Base-by-base conservation (phyloP, 2,888 invertebrate species). In the Caenorhabditis doughertyi region DNA sequence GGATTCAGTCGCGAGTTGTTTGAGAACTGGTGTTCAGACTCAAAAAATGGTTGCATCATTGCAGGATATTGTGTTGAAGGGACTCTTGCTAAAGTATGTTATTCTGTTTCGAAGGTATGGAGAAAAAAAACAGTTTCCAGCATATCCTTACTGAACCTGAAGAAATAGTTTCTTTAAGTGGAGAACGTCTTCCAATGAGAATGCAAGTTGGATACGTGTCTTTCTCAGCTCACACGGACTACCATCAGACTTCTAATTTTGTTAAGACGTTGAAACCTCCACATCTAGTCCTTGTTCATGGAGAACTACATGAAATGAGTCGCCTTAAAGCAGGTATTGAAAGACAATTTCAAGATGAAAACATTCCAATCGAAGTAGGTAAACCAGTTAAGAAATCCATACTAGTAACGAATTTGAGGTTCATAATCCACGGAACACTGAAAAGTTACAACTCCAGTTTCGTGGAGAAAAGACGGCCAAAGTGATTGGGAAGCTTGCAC, bases 221-320 rank as follows among this genome's bases (percentile, higher is more conserved):
- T 0, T 99, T 99, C 93, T 98, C 98, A 0, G 99, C 99, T 0
- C 99, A 99, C 92, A 98, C 99, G 0, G 98, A 98, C 93, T 98
- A 97, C 92, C 95, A 96, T 92, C 97, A 97, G 93, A 99, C 98
- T 0, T 96, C 97, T 58, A 97, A 98, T 93, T 99, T 99, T 92
- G 96, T 99, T 85, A 94, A 97, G 64, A 94, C 95, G 64, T 93
- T 99, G 55, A 96, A 96, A 92, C 99, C 99, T 7, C 96, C 97
- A 0, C 98, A 99, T 93, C 96, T 99, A 86, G 96, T 97, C 55
- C 93, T 98, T 58, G 99, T 99, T 0, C 99, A 99, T 92, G 99
- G 99, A 0, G 99, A 99, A 92, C 96, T 96, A 93, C 99, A 98
- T 93, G 99, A 99, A 94, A 99, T 99, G 99, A 95, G 95, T 0